Percentiles rank a stretch among this genome's conserved stretches.
Conservation (phyloP, 92 coral and sea anemone genomes). For the Bergia sp. region DNA sequence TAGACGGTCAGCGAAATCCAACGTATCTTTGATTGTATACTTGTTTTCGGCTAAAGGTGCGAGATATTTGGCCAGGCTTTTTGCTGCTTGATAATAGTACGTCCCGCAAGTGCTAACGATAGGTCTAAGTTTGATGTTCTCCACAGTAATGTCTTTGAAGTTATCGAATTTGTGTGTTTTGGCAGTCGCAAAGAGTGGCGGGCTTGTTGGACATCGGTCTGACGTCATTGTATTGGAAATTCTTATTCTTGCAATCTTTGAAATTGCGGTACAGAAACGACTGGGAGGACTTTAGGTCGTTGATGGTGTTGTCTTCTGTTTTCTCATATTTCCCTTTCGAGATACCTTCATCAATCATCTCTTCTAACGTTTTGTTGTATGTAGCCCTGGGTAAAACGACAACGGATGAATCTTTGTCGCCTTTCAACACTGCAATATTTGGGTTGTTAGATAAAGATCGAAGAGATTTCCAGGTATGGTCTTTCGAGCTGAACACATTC, state of each 20-base stretch:
- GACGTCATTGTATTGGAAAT: neutral
- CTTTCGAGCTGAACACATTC: slow-evolving; percentile 16
- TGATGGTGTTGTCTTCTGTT: slow-evolving; percentile 37
- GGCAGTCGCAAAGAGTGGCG: slow-evolving; percentile 2
- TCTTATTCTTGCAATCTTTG: slow-evolving; percentile 17
- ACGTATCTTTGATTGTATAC: slow-evolving; percentile 21
- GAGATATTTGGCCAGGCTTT: slow-evolving; percentile 23
- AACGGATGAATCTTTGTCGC: slow-evolving; percentile 14
- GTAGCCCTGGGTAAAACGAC: slow-evolving; percentile 9
- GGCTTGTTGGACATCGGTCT: slow-evolving; percentile 13
- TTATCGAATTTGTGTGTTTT: slow-evolving; percentile 3
- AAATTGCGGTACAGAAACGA: slow-evolving; percentile 45
- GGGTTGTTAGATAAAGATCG: neutral
- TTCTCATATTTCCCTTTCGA: slow-evolving; percentile 36
- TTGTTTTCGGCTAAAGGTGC: slow-evolving; percentile 32
- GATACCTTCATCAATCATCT: slow-evolving; percentile 45
- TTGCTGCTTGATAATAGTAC: slow-evolving; percentile 28
- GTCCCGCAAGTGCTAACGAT: slow-evolving; percentile 23
- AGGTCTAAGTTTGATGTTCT: slow-evolving; percentile 11
- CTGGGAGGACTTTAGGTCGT: slow-evolving; percentile 16
- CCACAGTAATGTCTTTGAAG: neutral
- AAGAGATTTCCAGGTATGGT: slow-evolving; percentile 28
- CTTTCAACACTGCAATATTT: slow-evolving; percentile 16
- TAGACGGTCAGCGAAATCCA: slow-evolving; percentile 20
- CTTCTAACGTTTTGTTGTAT: slow-evolving; percentile 16